Percentiles rank a stretch among this genome's conserved stretches.
Conservation (phyloP, 2,797 vertebrate species). For the Hippocampus kuda region DNA sequence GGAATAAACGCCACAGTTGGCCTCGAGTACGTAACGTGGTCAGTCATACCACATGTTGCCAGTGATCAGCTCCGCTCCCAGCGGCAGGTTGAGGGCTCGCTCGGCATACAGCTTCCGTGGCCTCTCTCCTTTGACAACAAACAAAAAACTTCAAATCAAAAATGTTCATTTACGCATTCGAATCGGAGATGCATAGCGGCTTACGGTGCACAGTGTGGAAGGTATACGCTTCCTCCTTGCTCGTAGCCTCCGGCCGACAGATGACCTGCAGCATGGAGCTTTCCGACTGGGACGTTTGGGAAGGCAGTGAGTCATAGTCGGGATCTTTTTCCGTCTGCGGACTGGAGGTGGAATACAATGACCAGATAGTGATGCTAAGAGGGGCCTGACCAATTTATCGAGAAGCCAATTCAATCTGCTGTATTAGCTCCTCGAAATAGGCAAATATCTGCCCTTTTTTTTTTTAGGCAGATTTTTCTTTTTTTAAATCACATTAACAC, state of each 20-base stretch:
- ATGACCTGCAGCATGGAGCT: conserved; percentile 96
- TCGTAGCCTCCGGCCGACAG: conserved; percentile 86
- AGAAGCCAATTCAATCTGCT: too few relatives aligned
- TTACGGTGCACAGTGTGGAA: conserved; percentile 75
- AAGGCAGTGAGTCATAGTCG: conserved; percentile 75
- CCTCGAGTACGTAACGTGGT: background rate
- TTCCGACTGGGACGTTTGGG: conserved; percentile 86
- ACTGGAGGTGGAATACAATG: conserved; percentile 36
- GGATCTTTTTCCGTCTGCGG: conserved; percentile 74
- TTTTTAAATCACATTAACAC: too few relatives aligned
- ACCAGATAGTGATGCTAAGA: background rate
- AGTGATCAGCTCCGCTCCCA: conserved; percentile 74
- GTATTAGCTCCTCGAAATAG: too few relatives aligned
- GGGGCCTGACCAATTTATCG: background rate
- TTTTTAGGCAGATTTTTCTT: too few relatives aligned
- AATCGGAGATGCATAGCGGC: conserved; percentile 14
- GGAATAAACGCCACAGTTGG: too few relatives aligned
- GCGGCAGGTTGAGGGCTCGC: conserved; percentile 72
- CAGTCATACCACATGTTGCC: conserved; percentile 71
- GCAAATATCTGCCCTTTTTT: too few relatives aligned
- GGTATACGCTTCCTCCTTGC: conserved; percentile 74
- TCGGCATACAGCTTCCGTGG: conserved; percentile 76
- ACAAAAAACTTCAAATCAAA: background rate
- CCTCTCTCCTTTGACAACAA: conserved; percentile 58
- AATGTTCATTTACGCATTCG: background rate